These are phyloP conservation scores for Vannuccia rotundouncinata DNA, from an alignment of 2,888 invertebrate species.

Conservation along the genomic window DNA sequence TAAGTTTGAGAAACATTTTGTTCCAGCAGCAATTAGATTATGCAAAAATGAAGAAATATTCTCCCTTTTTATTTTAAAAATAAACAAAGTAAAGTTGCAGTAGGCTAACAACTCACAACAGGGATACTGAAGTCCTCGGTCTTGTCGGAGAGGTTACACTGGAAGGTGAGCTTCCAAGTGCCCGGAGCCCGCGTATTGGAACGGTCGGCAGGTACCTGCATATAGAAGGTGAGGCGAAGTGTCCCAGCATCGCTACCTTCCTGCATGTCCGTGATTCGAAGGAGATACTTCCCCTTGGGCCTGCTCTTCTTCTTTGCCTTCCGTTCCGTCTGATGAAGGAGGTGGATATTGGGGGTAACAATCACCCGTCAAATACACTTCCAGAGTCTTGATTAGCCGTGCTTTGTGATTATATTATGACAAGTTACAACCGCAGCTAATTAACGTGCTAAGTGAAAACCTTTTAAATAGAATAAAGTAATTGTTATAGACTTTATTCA, in stretches of 20 bases:
- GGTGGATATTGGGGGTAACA: too few species aligned
- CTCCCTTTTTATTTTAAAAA: too few species aligned
- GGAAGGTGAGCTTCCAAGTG: slow-evolving; percentile 3
- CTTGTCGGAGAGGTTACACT: slow-evolving; percentile 17
- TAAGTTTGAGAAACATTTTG: neutral
- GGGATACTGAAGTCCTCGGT: neutral
- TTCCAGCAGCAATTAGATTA: neutral
- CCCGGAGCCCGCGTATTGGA: neutral
- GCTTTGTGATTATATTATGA: too few species aligned
- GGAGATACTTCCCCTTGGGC: slow-evolving; percentile 3
- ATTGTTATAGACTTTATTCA: too few species aligned
- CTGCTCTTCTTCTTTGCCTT: slow-evolving; percentile 13
- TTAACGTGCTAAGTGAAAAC: too few species aligned
- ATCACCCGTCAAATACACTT: too few species aligned
- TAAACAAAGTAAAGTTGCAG: too few species aligned
- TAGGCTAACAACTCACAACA: slow-evolving; percentile 8
- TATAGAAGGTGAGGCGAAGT: neutral
- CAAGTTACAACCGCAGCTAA: too few species aligned
- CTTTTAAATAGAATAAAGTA: too few species aligned
- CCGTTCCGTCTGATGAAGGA: neutral
- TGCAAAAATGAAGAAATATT: neutral
- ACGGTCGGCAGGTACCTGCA: slow-evolving; percentile 6
- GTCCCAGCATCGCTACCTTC: neutral
- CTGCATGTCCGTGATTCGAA: slow-evolving; percentile 8
- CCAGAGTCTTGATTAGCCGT: too few species aligned